phyloP scores from a whole-genome alignment of 2,888 invertebrate species.

The Platycheirus rosarum region DNA sequence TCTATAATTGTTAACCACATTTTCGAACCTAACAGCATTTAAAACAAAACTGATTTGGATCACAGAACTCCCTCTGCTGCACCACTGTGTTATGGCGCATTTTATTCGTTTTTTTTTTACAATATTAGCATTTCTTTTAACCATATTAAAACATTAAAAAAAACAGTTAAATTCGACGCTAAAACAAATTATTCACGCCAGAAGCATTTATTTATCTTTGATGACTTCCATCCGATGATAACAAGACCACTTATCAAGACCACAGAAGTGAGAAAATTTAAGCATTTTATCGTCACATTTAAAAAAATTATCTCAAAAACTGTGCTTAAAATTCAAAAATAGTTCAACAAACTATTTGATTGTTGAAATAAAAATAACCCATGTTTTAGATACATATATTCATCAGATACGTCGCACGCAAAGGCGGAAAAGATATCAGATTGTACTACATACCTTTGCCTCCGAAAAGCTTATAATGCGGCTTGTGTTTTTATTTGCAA shows the following conservation, averaged over 20 bases:
- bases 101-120: slow-evolving; percentile 32
- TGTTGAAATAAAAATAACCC: not conserved
- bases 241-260: not conserved
- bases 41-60: no score
- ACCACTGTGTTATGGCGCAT: no score
- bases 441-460: not conserved
- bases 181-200: slow-evolving; percentile 55
- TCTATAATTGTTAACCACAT: no score
- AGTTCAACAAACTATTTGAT: slow-evolving; percentile 7
- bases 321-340: not conserved
- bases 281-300: slow-evolving; percentile 3
- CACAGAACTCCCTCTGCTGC: no score
- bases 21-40: no score
- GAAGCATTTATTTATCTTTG: slow-evolving; percentile 42
- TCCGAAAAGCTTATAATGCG: slow-evolving; percentile 7
- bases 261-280: slow-evolving; percentile 51
- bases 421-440: not conserved
- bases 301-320: not conserved
- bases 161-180: slow-evolving; percentile 43
- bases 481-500: slow-evolving; percentile 16
- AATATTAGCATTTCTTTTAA: slow-evolving; percentile 45
- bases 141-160: slow-evolving; percentile 32
- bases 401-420: not conserved
- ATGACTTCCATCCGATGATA: not conserved
- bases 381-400: no score